A percentile compares a stretch with the other conserved stretches of the same genome.
These are phyloP conservation scores for Odocoileus virginianus DNA, from an alignment of 2,113 vertebrate species.

Conservation along the genomic window DNA sequence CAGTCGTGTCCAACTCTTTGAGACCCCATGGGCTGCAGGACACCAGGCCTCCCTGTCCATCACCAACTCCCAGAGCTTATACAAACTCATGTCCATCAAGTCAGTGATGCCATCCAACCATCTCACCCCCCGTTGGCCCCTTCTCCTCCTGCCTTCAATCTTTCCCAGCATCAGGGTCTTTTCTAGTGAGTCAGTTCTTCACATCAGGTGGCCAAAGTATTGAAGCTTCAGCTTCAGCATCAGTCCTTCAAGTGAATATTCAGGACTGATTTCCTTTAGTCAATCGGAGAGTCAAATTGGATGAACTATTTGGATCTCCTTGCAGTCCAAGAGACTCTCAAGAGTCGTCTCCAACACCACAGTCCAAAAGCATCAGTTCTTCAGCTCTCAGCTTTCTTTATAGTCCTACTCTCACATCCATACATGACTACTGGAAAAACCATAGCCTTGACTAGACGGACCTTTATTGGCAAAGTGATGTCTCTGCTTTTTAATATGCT, in stretches of 20 bases:
- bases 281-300: too few relatives aligned
- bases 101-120: neutral
- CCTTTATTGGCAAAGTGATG: neutral
- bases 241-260: neutral
- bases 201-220: neutral
- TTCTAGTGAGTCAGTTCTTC: neutral
- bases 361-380: neutral
- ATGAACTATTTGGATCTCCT: neutral
- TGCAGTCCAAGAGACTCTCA: neutral
- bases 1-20: neutral
- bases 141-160: neutral
- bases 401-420: neutral
- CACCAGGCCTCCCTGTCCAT: neutral
- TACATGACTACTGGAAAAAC: neutral
- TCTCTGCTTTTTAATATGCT: neutral
- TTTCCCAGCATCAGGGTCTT: neutral
- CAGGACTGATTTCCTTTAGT: neutral
- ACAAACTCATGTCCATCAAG: neutral
- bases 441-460: neutral
- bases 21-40: neutral
- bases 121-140: neutral
- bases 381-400: accelerated
- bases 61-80: neutral
- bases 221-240: neutral
- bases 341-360: neutral